Evolutionary conservation across 1,140 invertebrate genomes (phyloP), one percentile per base, ranked within the genome.

Genomic region (Anastatus disparis): DNA sequence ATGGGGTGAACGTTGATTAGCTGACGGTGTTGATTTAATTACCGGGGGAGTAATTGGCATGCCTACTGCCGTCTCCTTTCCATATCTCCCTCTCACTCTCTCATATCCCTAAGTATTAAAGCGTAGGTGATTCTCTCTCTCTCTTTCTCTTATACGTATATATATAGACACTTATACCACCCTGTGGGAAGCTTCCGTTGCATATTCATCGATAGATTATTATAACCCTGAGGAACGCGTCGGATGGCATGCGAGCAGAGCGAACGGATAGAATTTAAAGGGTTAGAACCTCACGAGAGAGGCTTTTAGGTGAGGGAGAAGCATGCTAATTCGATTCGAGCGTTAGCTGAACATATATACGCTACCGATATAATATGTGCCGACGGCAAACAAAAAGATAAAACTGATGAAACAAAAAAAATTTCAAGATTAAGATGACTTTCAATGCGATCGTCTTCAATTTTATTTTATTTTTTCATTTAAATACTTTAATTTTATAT

Each of bases 1-100:
- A 29, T 22, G 55, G 65, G 64, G 40, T 68, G 50, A 70, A 76
- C 78, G 77, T 82, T 82, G 79, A 82, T 82, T 81, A 82, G 78
- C 76, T 75, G 74, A n/a, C 74, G 77, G 76, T 82, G 81, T 82
- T 79, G 81, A 82, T 82, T 82, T 82, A 82, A 82, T 82, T 82
- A 82, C 73, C 77, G 70, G 65, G 76, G 76, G 77, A 82, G 75
- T 82, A 82, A 82, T 82, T 82, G 80, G 78, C 77, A 81, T 81
- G 79, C 77, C 80, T 75, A 71, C 68, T 53, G 55, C 26, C 42
- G 12, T 38, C 27, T 10, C 8, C 56, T 31, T 63, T 38, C 53
- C 44, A 4, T 20, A 4, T 4, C 15, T 46, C 31, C 10, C 31
- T 35, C 4, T 35, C 31, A 6, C 31, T 35, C 31, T 35, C 31